Evolutionary conservation across 1,140 invertebrate species (phyloP).

Genomic region (Medauroidea extradentata): DNA sequence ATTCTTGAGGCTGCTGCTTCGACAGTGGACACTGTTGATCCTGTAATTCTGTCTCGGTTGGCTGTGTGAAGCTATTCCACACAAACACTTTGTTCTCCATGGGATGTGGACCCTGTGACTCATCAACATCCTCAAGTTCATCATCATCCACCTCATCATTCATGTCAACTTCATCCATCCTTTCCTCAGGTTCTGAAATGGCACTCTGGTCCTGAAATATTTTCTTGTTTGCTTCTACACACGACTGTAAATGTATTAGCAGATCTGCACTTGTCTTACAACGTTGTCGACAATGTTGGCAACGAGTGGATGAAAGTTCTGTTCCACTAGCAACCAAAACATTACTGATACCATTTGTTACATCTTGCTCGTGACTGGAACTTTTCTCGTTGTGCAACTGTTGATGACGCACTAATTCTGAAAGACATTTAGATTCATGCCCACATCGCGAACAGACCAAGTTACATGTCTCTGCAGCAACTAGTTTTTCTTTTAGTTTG

Average conservation of each 20-base stretch:
- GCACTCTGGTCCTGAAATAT: conserved; percentile 37
- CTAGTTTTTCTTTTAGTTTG: conserved; percentile 68
- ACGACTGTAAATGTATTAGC: conserved; percentile 65
- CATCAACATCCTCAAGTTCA: conserved; percentile 5
- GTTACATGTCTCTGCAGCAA: conserved; percentile 51
- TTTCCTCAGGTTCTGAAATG: conserved; percentile 26
- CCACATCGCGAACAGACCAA: conserved; percentile 69
- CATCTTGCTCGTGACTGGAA: conserved; percentile 22
- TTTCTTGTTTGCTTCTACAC: conserved; percentile 45
- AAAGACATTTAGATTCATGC: conserved; percentile 78
- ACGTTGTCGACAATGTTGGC: conserved; percentile 76
- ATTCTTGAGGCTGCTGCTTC: background rate
- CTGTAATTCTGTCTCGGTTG: conserved; percentile 28
- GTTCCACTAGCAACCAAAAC: conserved; percentile 28
- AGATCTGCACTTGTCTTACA: conserved; percentile 78
- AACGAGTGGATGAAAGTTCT: conserved; percentile 60
- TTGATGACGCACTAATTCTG: conserved; percentile 69
- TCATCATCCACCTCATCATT: conserved; percentile 33
- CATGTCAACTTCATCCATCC: conserved; percentile 26
- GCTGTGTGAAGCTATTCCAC: conserved; percentile 57
- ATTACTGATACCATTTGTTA: conserved; percentile 44
- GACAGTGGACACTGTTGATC: background rate
- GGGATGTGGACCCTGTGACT: conserved; percentile 51
- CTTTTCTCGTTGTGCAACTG: conserved; percentile 59
- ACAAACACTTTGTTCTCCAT: conserved; percentile 74